phyloP scores from a whole-genome alignment of 2,113 vertebrate species.

The Xiphophorus couchianus region DNA sequence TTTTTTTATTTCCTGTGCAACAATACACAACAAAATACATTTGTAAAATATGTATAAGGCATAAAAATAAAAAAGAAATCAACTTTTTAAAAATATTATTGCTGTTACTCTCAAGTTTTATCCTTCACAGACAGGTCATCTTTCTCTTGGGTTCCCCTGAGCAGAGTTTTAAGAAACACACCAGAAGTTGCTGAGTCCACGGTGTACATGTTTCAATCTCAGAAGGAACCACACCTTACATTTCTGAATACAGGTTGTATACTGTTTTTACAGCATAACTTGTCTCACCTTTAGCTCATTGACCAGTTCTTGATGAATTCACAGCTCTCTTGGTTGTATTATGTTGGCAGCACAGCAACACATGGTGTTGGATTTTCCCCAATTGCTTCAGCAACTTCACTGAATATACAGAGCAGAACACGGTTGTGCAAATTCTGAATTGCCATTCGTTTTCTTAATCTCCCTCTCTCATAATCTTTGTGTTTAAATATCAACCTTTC shows the following conservation, averaged over 20 bases:
- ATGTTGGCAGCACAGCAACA: slow-evolving; percentile 58
- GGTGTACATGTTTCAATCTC: slow-evolving; percentile 19
- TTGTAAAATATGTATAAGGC: no score
- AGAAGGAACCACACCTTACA: slow-evolving; percentile 26
- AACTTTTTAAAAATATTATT: no score
- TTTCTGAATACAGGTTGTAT: no score
- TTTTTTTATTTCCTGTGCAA: no score
- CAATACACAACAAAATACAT: no score
- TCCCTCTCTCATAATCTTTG: slow-evolving; percentile 8
- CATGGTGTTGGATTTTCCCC: slow-evolving; percentile 46
- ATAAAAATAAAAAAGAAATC: no score
- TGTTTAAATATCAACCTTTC: slow-evolving; percentile 1
- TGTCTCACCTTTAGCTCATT: slow-evolving; percentile 24
- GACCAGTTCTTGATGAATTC: slow-evolving; percentile 20
- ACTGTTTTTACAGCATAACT: slow-evolving; percentile 19
- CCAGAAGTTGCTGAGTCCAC: no score
- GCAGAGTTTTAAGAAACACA: no score
- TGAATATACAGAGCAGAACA: slow-evolving; percentile 31
- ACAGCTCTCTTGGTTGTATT: slow-evolving; percentile 32
- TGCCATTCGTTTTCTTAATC: slow-evolving; percentile 39
- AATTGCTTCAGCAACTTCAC: slow-evolving; percentile 39
- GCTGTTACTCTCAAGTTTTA: no score
- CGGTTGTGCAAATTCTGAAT: slow-evolving; percentile 17
- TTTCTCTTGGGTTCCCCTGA: no score
- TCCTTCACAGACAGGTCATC: no score